Evolutionary conservation across 2,113 vertebrate genomes (phyloP).

Genomic region (Prochilodus magdalenae): DNA sequence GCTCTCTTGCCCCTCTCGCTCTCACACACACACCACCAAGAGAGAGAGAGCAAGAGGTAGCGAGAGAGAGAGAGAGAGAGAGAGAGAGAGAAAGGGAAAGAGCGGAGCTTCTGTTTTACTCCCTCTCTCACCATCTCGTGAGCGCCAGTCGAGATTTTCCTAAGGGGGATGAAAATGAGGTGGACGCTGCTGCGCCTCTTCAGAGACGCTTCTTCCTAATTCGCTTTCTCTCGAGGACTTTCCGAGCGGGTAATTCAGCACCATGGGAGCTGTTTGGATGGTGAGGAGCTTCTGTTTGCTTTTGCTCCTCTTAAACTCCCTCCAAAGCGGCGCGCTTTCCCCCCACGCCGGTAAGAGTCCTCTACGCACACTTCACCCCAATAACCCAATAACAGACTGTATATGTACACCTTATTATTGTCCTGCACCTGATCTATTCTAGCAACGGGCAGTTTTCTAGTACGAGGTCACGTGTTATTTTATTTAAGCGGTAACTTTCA

Average conservation of each 20-base stretch:
- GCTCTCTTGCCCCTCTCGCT: background rate
- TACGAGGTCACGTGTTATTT: no score
- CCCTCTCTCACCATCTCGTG: conserved; percentile 71
- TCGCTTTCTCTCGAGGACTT: conserved; percentile 74
- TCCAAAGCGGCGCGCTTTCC: conserved; percentile 74
- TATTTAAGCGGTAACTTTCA: background rate
- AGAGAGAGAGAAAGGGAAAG: conserved; percentile 36
- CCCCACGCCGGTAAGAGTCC: conserved; percentile 76
- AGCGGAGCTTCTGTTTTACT: conserved; percentile 58
- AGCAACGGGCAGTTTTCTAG: no score
- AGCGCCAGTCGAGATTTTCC: conserved; percentile 71
- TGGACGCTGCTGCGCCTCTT: conserved; percentile 73
- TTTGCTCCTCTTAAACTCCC: conserved; percentile 82
- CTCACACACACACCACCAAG: conserved; percentile 38
- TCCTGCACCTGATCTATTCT: no score
- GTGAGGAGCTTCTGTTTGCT: conserved; percentile 79
- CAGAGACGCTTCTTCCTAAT: conserved; percentile 67
- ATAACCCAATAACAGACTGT: background rate
- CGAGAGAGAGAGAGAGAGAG: conserved; percentile 17
- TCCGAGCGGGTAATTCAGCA: conserved; percentile 75
- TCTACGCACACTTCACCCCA: background rate
- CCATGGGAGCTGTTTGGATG: conserved; percentile 80
- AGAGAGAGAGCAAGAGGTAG: background rate
- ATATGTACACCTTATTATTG: background rate
- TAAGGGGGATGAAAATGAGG: conserved; percentile 81